These are phyloP conservation scores for Vulpes ferrilata DNA, from an alignment of 2,113 vertebrate genomes.

Conservation along the genomic window DNA sequence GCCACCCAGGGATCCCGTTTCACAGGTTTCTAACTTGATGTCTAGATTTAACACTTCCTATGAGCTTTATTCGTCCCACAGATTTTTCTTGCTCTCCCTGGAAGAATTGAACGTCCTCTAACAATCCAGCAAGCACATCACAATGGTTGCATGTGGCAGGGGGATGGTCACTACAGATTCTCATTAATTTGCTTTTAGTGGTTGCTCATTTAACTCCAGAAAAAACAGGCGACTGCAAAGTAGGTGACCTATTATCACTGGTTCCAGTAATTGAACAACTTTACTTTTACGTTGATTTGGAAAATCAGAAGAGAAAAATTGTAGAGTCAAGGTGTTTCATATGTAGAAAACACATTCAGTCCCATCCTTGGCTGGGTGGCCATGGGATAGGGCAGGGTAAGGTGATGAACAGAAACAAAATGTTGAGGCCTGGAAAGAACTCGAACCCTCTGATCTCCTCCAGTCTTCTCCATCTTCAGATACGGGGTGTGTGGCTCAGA, in stretches of 20 bases:
- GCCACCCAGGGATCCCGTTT: too few relatives aligned
- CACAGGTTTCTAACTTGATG: slow-evolving; percentile 54
- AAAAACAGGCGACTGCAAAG: background rate
- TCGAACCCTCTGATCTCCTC: background rate
- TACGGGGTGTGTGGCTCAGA: background rate
- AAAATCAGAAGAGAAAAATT: slow-evolving; percentile 45
- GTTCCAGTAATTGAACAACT: slow-evolving; percentile 28
- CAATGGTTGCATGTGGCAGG: background rate
- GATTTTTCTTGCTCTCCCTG: slow-evolving; percentile 41
- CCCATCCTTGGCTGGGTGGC: background rate
- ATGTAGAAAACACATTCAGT: background rate
- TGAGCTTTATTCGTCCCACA: background rate
- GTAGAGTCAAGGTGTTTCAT: background rate
- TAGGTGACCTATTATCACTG: background rate
- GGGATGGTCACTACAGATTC: background rate
- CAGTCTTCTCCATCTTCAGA: background rate
- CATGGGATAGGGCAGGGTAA: background rate
- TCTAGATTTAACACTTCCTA: slow-evolving; percentile 23
- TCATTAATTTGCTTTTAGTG: slow-evolving; percentile 5
- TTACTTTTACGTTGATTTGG: background rate
- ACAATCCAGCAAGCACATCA: background rate
- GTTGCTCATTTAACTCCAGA: slow-evolving; percentile 12
- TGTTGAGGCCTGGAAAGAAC: background rate
- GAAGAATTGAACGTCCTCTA: background rate
- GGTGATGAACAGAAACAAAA: background rate